Evolutionary conservation across 2,888 invertebrate species (phyloP).

Genomic region (Torymus auratus): DNA sequence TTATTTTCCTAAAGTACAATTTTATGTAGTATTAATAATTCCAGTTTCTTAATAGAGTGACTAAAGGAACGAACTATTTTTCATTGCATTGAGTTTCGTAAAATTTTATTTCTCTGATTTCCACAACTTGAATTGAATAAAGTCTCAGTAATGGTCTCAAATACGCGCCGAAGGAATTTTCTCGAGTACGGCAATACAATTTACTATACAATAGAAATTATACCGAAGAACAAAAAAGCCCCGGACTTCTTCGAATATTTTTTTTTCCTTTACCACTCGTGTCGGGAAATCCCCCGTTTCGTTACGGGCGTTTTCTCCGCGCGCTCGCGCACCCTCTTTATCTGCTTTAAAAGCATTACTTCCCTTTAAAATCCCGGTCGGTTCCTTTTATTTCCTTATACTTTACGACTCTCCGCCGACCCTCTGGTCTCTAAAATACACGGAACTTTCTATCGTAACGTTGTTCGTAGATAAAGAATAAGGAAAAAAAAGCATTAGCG

Average conservation of each 20-base stretch:
- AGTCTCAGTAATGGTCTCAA: neutral
- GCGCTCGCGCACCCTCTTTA: slow-evolving; percentile 24
- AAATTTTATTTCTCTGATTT: neutral
- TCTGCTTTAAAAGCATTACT: slow-evolving; percentile 52
- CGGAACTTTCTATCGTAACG: slow-evolving; percentile 71
- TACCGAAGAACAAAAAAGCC: neutral
- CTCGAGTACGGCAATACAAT: neutral
- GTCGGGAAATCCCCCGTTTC: slow-evolving; percentile 16
- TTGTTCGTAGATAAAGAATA: slow-evolving; percentile 68
- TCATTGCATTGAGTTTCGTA: neutral
- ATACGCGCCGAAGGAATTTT: neutral
- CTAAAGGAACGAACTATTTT: no score
- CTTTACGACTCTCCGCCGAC: slow-evolving; percentile 49
- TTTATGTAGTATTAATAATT: no score
- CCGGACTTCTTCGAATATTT: slow-evolving; percentile 21
- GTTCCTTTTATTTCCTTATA: slow-evolving; percentile 58
- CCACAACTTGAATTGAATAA: neutral
- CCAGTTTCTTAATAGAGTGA: no score
- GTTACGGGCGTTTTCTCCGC: slow-evolving; percentile 28
- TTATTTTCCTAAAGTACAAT: no score
- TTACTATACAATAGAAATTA: neutral
- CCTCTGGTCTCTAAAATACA: slow-evolving; percentile 66
- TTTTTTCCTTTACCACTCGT: slow-evolving; percentile 20
- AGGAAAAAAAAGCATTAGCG: slow-evolving; percentile 61
- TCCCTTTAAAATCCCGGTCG: slow-evolving; percentile 41